Evolutionary conservation across 1,140 invertebrate species (phyloP), one percentile per base, ranked within the genome.

Genomic region (Watersipora subatra): DNA sequence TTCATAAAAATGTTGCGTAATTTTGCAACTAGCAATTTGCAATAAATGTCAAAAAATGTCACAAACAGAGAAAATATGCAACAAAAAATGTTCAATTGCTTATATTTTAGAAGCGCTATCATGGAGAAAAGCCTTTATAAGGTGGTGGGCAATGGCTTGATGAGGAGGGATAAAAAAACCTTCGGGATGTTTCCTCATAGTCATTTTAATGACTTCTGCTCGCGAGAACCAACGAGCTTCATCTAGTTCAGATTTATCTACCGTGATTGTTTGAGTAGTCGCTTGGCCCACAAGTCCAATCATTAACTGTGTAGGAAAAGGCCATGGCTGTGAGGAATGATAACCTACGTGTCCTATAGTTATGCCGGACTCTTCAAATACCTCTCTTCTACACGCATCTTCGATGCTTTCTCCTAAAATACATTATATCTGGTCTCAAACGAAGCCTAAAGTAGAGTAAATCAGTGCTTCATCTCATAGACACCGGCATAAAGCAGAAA

Each of bases 351-450:
- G 67, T 2, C 78, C 77, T 7, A 83, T 80, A 57, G 80, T 78
- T 12, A 86, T 70, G n/a, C 84, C 84, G 66, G 82, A 80, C 75
- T 85, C 84, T 72, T 86, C 85, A 25, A 82, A 81, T 1, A 85
- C 80, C 73, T 86, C 85, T 59, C 85, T 70, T 56, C 77, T 66
- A n/a, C 83, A 83, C 28, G 82, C 80, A 65, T 84, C 81, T 68
- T 85, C 82, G 28, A 86, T 71, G 28, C 76, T 80, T 75, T 86
- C 85, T 19, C 85, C 85, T 82, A 69, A 19, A 69, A 73, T n/a
- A 46, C n/a, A 46, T 12, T 12, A 46, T n/a, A n/a, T n/a, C n/a
- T n/a, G n/a, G n/a, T n/a, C n/a, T n/a, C n/a, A n/a, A n/a, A n/a
- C n/a, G n/a, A n/a, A n/a, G n/a, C n/a, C n/a, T n/a, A n/a, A n/a